Evolutionary conservation across 30 jellyfish, hydroid and myxozoan species (phyloP), one percentile per base, ranked within the genome.

Genomic region (Clytia hemisphaerica): DNA sequence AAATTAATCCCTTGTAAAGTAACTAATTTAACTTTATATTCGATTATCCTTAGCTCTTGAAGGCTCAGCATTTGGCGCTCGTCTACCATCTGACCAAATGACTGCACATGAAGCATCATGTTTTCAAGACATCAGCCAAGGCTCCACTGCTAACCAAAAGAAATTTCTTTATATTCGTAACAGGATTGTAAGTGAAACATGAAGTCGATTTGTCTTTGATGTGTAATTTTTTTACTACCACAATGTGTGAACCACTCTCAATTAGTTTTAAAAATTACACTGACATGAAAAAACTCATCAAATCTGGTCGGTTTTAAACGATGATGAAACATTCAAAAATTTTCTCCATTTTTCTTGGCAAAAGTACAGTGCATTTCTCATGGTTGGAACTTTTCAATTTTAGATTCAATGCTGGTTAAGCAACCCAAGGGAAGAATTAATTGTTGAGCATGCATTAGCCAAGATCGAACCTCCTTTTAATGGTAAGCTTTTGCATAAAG

Each of bases 21-120:
- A 44, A 22, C 4, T n/a, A 19, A 31, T 6, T 69, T 47, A 15
- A 6, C n/a, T 26, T 18, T 3, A 18, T n/a, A 46, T 26, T 75
- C 45, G 4, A 24, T 53, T 42, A 16, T 37, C 37, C 19, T 19
- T 47, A 89, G 98, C 95, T 12, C 48, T 89, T 51, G 98, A 89
- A 76, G 98, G 98, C 14, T 73, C 98, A 46, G 98, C 98, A 31
- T 89, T 89, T 89, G 98, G 95, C 46, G 88, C 92, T 68, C 84
- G 98, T 19, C 51, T 89, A 31, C 98, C 98, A 1, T 58, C 92
- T 22, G 98, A 89, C 18, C 90, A 79, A 60, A 79, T 89, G 95
- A 89, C 98, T 18, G 98, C 98, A 4, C 98, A 89, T 68, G 98
- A 89, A 46, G 58, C 92, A 22, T 78, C 94, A 16, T 75, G 93